Base-by-base conservation (phyloP, 2,113 vertebrate genomes). In the Antechinus stuartii region DNA sequence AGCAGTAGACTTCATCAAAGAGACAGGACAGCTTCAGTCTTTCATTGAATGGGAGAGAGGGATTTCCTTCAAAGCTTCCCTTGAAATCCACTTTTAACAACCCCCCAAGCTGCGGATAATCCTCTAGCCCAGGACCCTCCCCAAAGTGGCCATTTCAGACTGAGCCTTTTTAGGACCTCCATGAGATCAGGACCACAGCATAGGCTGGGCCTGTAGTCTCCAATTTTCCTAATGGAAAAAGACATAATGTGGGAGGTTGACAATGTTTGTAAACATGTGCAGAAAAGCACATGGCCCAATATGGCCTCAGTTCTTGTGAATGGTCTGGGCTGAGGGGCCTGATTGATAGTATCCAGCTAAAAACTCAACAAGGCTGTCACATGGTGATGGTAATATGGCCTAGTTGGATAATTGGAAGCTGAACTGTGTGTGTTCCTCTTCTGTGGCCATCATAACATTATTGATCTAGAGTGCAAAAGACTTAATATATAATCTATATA, bases 1-100 rank as follows among this genome's bases (percentile, higher is more conserved):
- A 84, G 68, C 68, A 84, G 68, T 84, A 84, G 68, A 84, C 68
- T 84, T 84, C 68, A 84, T 84, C 68, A 84, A 84, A 84, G 68
- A 84, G 68, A 84, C 68, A 42, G 68, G 68, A 84, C n/a, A 84
- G 68, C 68, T 84, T 84, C 35, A 84, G 68, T 19, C n/a, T 84
- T 84, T 84, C 68, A 84, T 23, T 84, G n/a, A 84, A n/a, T 84
- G n/a, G 19, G 68, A 42, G 35, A 42, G n/a, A 84, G 68, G n/a
- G 68, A 84, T 84, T 84, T 84, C 68, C 68, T 84, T 84, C n/a
- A 84, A 84, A 84, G 68, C 68, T 84, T 42, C 68, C 68, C 68
- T 84, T 84, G 68, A 42, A 84, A 84, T 84, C 68, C 68, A 84
- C 68, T 84, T 84, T 84, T 42, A 84, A 84, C 68, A 84, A 84